Percentiles rank a stretch among this genome's conserved stretches.
Conservation (phyloP, 2,797 vertebrate species). For the Notoglanidium macrostoma region DNA sequence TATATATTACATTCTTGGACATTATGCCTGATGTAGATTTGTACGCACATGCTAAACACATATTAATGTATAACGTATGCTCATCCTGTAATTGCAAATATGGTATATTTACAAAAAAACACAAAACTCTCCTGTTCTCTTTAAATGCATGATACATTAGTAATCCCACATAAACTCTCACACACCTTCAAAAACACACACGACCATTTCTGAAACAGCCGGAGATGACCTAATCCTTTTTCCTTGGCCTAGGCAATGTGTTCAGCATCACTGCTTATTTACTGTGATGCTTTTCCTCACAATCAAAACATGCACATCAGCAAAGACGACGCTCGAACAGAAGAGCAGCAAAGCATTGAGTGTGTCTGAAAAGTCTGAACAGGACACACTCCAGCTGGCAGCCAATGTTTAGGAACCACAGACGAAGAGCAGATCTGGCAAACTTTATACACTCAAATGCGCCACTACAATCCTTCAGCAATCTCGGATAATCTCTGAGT, state of each 20-base stretch:
- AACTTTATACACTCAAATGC: neutral
- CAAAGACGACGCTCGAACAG: constrained; percentile 32
- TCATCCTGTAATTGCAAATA: neutral
- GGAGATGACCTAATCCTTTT: constrained; percentile 21
- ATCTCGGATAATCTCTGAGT: neutral
- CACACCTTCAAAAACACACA: neutral
- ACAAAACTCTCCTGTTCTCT: neutral
- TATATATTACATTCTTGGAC: neutral
- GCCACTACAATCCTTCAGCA: constrained; percentile 9
- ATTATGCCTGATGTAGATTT: neutral
- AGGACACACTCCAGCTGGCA: constrained; percentile 49
- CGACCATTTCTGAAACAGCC: neutral
- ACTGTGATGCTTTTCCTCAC: constrained; percentile 36
- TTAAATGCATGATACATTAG: neutral
- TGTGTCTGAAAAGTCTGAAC: constrained; percentile 22
- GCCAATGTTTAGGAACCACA: constrained; percentile 36
- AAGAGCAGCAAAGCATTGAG: constrained; percentile 30
- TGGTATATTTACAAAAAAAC: neutral
- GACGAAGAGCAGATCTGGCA: constrained; percentile 27
- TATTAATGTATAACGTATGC: neutral
- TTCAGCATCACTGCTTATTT: constrained; percentile 30
- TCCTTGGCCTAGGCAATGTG: constrained; percentile 29
- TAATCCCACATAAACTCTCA: neutral
- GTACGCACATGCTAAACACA: neutral
- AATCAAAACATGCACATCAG: constrained; percentile 27